These are phyloP conservation scores for Atrichornis clamosus DNA, from an alignment of 2,113 vertebrate species.

Conservation along the genomic window DNA sequence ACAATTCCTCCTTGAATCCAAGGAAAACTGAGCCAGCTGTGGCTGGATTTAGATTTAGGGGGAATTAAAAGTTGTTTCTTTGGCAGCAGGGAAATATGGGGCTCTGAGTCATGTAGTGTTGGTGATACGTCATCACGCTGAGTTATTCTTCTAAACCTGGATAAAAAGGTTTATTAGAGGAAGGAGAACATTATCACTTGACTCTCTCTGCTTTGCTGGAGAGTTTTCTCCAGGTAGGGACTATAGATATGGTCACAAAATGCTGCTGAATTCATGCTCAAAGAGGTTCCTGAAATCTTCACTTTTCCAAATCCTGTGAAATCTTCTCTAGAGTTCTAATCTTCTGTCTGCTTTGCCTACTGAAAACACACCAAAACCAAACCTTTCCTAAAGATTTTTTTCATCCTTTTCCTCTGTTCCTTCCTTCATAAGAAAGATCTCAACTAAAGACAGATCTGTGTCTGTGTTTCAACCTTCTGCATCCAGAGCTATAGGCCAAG, in stretches of 20 bases:
- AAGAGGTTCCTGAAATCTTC: background rate
- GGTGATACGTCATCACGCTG: background rate
- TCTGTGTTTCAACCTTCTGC: background rate
- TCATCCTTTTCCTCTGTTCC: background rate
- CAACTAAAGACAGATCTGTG: background rate
- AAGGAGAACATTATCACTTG: background rate
- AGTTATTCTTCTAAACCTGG: background rate
- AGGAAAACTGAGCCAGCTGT: background rate
- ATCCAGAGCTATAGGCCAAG: background rate
- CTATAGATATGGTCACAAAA: background rate
- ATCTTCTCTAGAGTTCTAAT: background rate
- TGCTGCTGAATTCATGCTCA: background rate
- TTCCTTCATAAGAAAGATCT: background rate
- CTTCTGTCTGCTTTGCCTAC: background rate
- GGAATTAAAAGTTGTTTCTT: background rate
- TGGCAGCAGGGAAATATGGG: background rate
- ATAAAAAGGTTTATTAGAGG: background rate
- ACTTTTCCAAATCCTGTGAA: background rate
- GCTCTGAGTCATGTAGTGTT: fast-evolving
- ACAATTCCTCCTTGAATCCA: background rate
- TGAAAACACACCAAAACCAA: background rate
- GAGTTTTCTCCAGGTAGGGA: background rate
- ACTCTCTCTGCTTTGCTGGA: background rate
- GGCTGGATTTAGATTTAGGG: background rate
- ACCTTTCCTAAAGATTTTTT: background rate